Base-by-base conservation (phyloP, 2,888 invertebrate genomes). In the Amphipoea oculea region DNA sequence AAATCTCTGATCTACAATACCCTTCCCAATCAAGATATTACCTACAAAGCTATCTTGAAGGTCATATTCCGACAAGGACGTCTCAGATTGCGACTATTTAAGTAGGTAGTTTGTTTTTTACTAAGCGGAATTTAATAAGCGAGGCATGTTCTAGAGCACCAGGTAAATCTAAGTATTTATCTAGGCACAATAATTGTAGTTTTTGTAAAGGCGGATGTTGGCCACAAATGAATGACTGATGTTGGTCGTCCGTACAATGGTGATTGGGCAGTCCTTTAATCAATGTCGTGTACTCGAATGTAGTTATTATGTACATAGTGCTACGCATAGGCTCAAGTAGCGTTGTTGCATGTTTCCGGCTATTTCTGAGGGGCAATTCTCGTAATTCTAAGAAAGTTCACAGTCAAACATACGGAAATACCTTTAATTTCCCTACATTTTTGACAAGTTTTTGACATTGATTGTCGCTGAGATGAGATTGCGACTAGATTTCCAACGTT, bases 171-270 rank as follows among this genome's bases (percentile, higher is more conserved):
- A 70, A 66, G n/a, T 68, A 68, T 72, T 79, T 79, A 60, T 62
- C 36, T 85, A 57, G 57, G 11, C 40, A 60, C n/a, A 51, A 81
- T 73, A 60, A 81, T 67, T 36, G 60, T 51, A 62, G 57, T 51
- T 79, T 71, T 78, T 67, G 42, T 67, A 62, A 20, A 62, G 9
- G 36, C 36, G 57, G 57, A 78, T 65, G 57, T 65, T 23, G 69
- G 60, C 40, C 36, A 84, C 78, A 84, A 78, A 62, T 70, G 17
- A 78, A 62, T 70, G 17, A 40, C 40, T 42, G n/a, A 14, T 66
- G 79, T 78, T 66, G 23, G 23, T 29, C 45, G 40, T 40, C 29
- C 57, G n/a, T 36, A 29, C 51, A 60, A 66, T 29, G 42, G 20
- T 42, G 66, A 73, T 36, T 51, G 57, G 48, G 68, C 17, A 23